A percentile compares a stretch with the other conserved stretches of the same genome.
These are phyloP conservation scores for Progne subis DNA, from an alignment of 2,113 vertebrate genomes.

Conservation along the genomic window DNA sequence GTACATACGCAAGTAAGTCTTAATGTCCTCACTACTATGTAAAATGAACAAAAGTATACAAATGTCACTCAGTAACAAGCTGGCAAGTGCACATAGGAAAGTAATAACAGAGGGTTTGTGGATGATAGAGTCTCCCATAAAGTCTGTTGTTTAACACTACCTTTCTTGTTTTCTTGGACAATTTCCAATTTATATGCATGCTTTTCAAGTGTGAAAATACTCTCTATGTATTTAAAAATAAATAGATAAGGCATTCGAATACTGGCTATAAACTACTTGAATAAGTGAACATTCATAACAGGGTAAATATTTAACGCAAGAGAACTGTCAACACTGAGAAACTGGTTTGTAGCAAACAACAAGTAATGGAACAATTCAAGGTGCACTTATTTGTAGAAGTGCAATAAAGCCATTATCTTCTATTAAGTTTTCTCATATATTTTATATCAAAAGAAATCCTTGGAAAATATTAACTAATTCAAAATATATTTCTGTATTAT, in stretches of 20 bases:
- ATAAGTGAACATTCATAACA: background rate
- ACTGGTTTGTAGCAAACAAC: background rate
- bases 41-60: background rate
- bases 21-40: background rate
- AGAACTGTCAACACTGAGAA: background rate
- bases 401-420: background rate
- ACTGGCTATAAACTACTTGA: background rate
- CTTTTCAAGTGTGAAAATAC: background rate
- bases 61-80: background rate
- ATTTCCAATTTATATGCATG: background rate
- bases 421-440: background rate
- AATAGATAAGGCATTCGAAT: background rate
- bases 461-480: background rate
- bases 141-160: background rate
- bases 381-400: background rate
- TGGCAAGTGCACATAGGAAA: background rate
- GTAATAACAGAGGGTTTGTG: background rate
- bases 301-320: background rate
- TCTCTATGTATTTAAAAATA: background rate
- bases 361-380: background rate
- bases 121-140: background rate
- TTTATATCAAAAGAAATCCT: background rate
- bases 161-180: background rate
- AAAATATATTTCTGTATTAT: background rate
- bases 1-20: slow-evolving; percentile 9